phyloP scores from a whole-genome alignment of 2,113 vertebrate genomes.

The Mormoops blainvillei region DNA sequence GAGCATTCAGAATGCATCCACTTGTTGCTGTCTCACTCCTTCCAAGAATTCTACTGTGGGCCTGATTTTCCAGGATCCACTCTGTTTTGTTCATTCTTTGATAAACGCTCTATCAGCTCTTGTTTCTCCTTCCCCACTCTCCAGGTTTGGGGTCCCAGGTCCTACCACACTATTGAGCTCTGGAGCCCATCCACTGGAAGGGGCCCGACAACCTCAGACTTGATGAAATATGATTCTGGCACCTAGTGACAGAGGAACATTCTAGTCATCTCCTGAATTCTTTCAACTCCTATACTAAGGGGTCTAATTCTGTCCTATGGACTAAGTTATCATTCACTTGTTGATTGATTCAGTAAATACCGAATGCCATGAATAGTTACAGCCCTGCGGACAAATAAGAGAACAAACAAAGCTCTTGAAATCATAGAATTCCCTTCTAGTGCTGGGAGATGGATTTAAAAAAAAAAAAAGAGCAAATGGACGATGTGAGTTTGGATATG shows the following conservation, averaged over 20 bases:
- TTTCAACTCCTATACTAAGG: background rate
- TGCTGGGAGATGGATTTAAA: background rate
- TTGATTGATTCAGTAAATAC: background rate
- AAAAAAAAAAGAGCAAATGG: background rate
- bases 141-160: background rate
- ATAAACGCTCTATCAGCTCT: background rate
- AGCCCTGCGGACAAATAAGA: background rate
- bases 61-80: background rate
- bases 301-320: background rate
- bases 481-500: background rate
- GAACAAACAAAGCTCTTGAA: background rate
- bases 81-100: too few species aligned
- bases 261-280: background rate
- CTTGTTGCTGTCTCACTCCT: background rate
- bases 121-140: background rate
- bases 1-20: background rate
- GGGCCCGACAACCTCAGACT: background rate
- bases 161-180: background rate
- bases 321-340: background rate
- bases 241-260: background rate
- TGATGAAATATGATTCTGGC: background rate
- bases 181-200: background rate
- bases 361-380: background rate
- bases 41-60: background rate
- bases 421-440: background rate